Conservation (phyloP, 2,113 vertebrate genomes). For the sheep (Ovis aries) region ARS-UI_Ramb_v3.0 NC_056074.1:30925501-30926000, state of each 20-base stretch:
- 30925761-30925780: not conserved
- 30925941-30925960: not conserved
- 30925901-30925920: not conserved
- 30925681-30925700: not conserved
- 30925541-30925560: not conserved
- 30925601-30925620: not conserved
- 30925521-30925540: not conserved
- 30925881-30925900: not conserved
- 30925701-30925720: not conserved
- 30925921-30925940: not conserved
- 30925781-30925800: not conserved
- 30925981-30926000: not conserved
- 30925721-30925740: not conserved
- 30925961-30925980: not conserved
- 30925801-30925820: no score
- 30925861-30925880: not conserved
- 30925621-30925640: not conserved
- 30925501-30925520: not conserved
- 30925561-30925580: not conserved
- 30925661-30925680: not conserved
- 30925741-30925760: not conserved
- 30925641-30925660: not conserved
- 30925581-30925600: not conserved
- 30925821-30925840: not conserved
- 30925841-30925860: not conserved